Evolutionary conservation across 2,888 invertebrate genomes (phyloP), one percentile per base, ranked within the genome.

Genomic region (Spialia ferax): DNA sequence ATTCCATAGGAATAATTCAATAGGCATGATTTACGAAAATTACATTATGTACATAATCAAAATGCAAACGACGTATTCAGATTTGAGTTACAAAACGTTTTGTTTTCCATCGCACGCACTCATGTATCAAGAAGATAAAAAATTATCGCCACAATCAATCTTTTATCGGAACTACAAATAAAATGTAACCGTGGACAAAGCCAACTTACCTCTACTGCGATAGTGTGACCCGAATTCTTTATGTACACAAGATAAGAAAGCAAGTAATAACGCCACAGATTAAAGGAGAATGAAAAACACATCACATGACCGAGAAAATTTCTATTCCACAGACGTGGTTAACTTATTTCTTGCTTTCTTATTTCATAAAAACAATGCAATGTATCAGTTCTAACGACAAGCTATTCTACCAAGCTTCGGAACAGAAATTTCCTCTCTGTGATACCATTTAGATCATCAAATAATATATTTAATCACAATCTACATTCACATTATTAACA

Each of bases 401-500:
- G 83, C 82, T 84, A 90, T 87, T 91, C 88, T 91, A 93, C 89
- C 90, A 74, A 77, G 70, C 77, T 76, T 75, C 75, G 88, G 90
- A 93, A 93, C 93, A 93, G 93, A 93, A 93, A 93, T 93, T 93
- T 93, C 92, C 93, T 92, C 93, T 86, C 78, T 82, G 89, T 90
- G 88, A 87, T 73, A 67, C 59, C 38, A 38, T 59, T 72, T 63
- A 32, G 63, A 68, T 63, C 69, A 61, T 52, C 70, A 68, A 71
- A 69, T 62, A 70, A 64, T 72, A 50, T 69, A 68, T 72, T 73
- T 75, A 72, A 73, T 71, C 45, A 63, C 66, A 71, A 63, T 79
- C 72, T 71, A 75, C 61, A 77, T 68, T 70, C 72, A 71, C 42
- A 63, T 8, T 76, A 73, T 70, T 64, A 62, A 73, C 69, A 73